A percentile compares a stretch with the other conserved stretches of the same genome.
These are phyloP conservation scores for Cygnus buccinator DNA, from an alignment of 2,113 vertebrate species.

Conservation along the genomic window DNA sequence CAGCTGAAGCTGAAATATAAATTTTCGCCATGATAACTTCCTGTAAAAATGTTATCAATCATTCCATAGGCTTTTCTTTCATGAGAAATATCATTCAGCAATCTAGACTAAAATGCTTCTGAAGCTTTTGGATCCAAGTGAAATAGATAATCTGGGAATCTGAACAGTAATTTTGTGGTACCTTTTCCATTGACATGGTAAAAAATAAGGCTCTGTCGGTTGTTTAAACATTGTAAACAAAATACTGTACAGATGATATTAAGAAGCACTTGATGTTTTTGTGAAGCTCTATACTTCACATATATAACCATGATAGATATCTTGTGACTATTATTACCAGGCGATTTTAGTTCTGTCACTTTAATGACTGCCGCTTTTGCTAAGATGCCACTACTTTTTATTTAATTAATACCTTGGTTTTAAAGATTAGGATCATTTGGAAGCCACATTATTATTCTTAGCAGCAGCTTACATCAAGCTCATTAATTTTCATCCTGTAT, in stretches of 20 bases:
- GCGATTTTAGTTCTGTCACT: not conserved
- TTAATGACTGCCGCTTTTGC: not conserved
- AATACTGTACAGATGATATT: not conserved
- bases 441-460: slow-evolving; percentile 41
- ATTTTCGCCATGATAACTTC: not conserved
- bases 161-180: not conserved
- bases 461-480: slow-evolving; percentile 10
- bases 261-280: not conserved
- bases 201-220: not conserved
- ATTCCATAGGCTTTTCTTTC: not conserved
- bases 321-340: not conserved
- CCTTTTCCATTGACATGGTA: not conserved
- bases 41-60: not conserved
- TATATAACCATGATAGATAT: not conserved
- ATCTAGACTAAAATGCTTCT: not conserved
- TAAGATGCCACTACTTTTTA: slow-evolving; percentile 33
- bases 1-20: not conserved
- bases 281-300: not conserved
- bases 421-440: slow-evolving; percentile 20
- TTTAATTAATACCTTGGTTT: slow-evolving; percentile 46
- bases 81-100: not conserved
- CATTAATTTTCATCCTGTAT: slow-evolving; percentile 39
- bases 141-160: not conserved
- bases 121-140: not conserved
- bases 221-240: slow-evolving; percentile 44